Evolutionary conservation across 2,113 vertebrate species (phyloP).

Genomic region (Miniopterus natalensis): DNA sequence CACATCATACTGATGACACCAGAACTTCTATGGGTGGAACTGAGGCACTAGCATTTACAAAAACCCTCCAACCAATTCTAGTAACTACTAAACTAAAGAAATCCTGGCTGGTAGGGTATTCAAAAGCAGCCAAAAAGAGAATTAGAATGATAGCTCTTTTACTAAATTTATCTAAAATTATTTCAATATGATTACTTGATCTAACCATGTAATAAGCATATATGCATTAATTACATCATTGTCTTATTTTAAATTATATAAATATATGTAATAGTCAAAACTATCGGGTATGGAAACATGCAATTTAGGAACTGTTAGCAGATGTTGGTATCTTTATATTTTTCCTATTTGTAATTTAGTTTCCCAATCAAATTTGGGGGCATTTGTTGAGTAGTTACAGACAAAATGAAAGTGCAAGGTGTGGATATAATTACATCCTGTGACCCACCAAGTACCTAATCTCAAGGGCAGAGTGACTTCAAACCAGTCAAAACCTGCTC

Average conservation of each 20-base stretch:
- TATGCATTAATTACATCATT: not conserved
- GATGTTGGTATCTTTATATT: constrained; percentile 58
- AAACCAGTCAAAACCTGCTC: not conserved
- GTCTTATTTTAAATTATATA: constrained; percentile 62
- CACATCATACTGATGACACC: not conserved
- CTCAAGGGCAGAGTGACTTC: not conserved
- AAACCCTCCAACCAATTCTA: not conserved
- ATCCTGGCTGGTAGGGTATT: not conserved
- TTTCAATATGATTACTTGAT: constrained; percentile 32
- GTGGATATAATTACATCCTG: not conserved
- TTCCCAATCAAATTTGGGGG: constrained; percentile 44
- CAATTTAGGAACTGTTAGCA: constrained; percentile 60
- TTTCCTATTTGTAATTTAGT: constrained; percentile 60
- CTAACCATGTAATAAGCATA: constrained; percentile 40
- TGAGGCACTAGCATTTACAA: not conserved
- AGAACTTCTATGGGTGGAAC: not conserved
- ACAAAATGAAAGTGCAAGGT: not conserved
- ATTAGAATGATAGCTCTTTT: not conserved
- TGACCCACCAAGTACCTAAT: not conserved
- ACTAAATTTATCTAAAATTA: constrained; percentile 32
- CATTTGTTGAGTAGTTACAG: constrained; percentile 35
- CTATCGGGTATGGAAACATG: constrained; percentile 51
- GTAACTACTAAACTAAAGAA: not conserved
- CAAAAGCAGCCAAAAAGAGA: not conserved
- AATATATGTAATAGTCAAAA: constrained; percentile 45